Percentiles rank a stretch among this genome's conserved stretches.
phyloP scores from a whole-genome alignment of 2,113 vertebrate genomes.

The Rutilus rutilus region DNA sequence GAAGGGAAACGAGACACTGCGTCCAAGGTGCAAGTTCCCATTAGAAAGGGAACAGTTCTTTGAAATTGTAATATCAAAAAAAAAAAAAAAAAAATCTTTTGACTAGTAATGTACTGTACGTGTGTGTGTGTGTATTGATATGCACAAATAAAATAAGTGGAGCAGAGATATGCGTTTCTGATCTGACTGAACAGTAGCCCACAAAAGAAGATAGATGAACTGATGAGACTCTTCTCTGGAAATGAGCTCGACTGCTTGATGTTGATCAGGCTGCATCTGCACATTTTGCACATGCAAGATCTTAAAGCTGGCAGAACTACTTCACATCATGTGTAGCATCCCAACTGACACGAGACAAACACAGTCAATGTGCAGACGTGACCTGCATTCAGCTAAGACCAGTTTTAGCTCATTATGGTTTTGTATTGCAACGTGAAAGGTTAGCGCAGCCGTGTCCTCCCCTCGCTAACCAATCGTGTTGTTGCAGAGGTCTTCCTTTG shows the following conservation, averaged over 20 bases:
- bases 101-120: no score
- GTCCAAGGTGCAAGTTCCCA: no score
- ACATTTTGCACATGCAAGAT: not conserved
- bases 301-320: not conserved
- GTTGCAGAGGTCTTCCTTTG: slow-evolving; percentile 26
- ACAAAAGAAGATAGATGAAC: not conserved
- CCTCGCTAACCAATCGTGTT: not conserved
- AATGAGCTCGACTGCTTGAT: not conserved
- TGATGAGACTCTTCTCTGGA: not conserved
- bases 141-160: not conserved
- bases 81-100: no score
- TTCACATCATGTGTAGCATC: not conserved
- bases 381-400: not conserved
- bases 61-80: no score
- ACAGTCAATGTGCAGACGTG: not conserved
- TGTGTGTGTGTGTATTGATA: no score
- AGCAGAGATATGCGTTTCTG: not conserved
- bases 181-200: not conserved
- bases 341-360: not conserved
- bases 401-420: not conserved
- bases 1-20: no score
- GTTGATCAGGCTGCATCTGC: not conserved
- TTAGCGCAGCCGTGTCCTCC: not conserved
- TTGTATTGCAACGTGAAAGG: slow-evolving; percentile 2
- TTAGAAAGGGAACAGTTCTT: no score